A percentile compares a stretch with the other conserved stretches of the same genome.
These are phyloP conservation scores for Paelopatides confundens DNA, from an alignment of 53 echinoderm and acorn worm species.

Conservation along the genomic window DNA sequence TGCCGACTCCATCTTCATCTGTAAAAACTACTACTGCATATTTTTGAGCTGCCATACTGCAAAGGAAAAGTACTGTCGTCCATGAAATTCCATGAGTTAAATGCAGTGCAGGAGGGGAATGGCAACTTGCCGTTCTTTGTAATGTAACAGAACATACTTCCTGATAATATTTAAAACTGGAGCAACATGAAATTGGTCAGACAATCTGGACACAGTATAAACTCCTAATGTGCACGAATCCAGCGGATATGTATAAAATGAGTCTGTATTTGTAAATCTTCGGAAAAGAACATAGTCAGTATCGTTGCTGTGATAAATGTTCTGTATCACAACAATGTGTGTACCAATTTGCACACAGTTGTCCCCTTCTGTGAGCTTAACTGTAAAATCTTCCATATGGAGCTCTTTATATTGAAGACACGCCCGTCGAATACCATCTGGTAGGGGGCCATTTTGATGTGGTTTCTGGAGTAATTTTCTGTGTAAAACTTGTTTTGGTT, in stretches of 20 bases:
- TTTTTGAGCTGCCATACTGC: conserved; percentile 1
- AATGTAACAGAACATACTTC: neutral
- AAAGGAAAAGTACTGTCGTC: conserved; percentile 1
- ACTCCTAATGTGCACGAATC: neutral
- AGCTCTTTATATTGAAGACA: conserved; percentile 1
- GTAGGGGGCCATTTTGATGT: neutral
- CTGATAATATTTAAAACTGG: neutral
- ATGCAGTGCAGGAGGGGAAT: neutral
- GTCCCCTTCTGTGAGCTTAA: neutral
- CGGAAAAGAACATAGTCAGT: neutral
- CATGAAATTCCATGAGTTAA: too few relatives aligned
- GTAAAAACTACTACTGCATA: neutral
- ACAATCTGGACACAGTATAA: neutral
- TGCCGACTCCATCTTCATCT: neutral
- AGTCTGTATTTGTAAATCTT: neutral
- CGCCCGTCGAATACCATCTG: neutral
- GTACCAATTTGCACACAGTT: conserved; percentile 5
- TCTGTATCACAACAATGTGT: neutral
- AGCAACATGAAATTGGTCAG: neutral
- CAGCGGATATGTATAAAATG: neutral
- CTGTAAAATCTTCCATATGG: conserved; percentile 5
- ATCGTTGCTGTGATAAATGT: neutral
- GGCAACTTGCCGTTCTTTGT: neutral
- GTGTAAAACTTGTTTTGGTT: neutral
- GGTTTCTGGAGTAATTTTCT: neutral